Evolutionary conservation across 1,140 invertebrate species (phyloP), one percentile per base, ranked within the genome.

Genomic region (Nymphalis io): DNA sequence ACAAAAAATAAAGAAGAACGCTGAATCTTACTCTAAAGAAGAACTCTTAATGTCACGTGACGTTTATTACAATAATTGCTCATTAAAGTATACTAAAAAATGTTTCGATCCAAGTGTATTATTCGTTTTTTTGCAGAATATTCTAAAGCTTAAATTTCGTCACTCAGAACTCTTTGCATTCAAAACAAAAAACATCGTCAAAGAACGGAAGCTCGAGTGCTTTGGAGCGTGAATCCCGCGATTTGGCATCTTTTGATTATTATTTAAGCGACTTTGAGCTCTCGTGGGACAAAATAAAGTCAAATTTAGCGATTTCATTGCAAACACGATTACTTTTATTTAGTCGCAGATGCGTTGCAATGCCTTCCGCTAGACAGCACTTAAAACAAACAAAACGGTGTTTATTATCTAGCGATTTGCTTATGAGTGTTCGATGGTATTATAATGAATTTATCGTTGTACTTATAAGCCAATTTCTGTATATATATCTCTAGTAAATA

Each of bases 311-410:
- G 15, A 3, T 46, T n/a, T 0, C 6, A 4, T 6, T 6, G 27
- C 3, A n/a, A n/a, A 42, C 11, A 42, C 40, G 13, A 16, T 46
- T 16, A 46, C 15, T 46, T 46, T n/a, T 46, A 46, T 46, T 46
- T n/a, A 33, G 27, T 33, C n/a, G 44, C n/a, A 16, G 44, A 46
- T 46, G 44, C 44, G 44, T 46, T n/a, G 44, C n/a, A 46, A 16
- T 46, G 44, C n/a, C 44, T 46, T 46, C 44, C 44, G 44, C 44
- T 46, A 46, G 44, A 46, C 44, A 16, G 44, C 44, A n/a, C 27
- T 33, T 33, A 46, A 16, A n/a, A 46, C 5, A 46, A 46, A 46
- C 44, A 46, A 46, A 46, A 3, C n/a, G 3, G 6, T 46, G 13
- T 46, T 46, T 18, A 46, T 46, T n/a, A 16, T 16, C 44, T 46